Base-by-base conservation (phyloP, 2,113 vertebrate genomes). In the Puntigrus tetrazona region DNA sequence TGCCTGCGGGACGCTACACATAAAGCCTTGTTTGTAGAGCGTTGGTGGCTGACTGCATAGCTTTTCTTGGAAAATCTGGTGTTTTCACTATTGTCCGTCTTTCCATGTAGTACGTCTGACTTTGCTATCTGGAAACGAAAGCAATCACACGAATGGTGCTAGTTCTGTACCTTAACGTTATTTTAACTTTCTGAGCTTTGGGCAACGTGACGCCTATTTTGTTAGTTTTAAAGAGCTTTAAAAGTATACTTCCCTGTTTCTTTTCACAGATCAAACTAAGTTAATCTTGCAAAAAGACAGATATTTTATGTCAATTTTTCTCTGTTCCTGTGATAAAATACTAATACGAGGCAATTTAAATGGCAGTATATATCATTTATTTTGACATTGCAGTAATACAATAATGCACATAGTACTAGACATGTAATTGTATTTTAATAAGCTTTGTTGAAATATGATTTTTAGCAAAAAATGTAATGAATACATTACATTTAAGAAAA, bases 11-110 rank as follows among this genome's bases (percentile, higher is more conserved):
- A 74, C 70, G 57, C 36, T 77, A 29, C 45, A 82, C 16, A 31
- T 4, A 20, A 25, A 5, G 31, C 67, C 73, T n/a, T 72, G 11
- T 22, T 38, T 14, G 29, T 55, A 55, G 29, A 31, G 18, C 7
- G 8, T 29, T 34, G n/a, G 29, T 36, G 29, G 25, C 7, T 2
- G 22, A 27, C 18, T 14, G 59, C 69, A 22, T 4, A 2, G 18
- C 41, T 83, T 87, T 87, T 61, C 83, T 73, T 80, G 29, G 77
- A 86, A 88, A 86, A 73, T n/a, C 22, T 84, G n/a, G 67, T 65
- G 78, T 69, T 27, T 82, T 76, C 9, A 14, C 10, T n/a, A 16
- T 16, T n/a, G 6, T 4, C 11, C 0, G 0, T 61, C 3, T 41
- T 18, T 4, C 10, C 13, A 41, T 18, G 57, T 41, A n/a, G 55